A percentile compares a stretch with the other conserved stretches of the same genome.
Conservation (phyloP, 2,888 invertebrate species). For the Stenoptilia bipunctidactyla region DNA sequence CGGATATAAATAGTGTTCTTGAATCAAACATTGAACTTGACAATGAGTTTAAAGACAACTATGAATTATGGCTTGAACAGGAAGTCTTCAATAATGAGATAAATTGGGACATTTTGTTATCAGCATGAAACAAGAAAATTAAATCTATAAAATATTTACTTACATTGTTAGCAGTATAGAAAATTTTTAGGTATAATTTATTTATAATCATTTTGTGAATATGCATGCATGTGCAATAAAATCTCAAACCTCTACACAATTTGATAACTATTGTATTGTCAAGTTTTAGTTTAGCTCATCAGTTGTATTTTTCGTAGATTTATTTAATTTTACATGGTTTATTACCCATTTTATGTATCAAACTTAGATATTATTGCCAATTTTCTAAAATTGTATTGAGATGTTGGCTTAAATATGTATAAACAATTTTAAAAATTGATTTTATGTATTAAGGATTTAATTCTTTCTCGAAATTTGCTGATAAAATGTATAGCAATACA, state of each 20-base stretch:
- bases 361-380: not conserved
- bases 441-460: not conserved
- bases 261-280: not conserved
- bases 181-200: not conserved
- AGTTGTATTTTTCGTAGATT: not conserved
- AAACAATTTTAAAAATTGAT: not conserved
- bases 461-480: not conserved
- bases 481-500: not conserved
- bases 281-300: not conserved
- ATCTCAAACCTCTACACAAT: not conserved
- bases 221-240: constrained; percentile 1
- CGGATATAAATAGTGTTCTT: constrained; percentile 85
- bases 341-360: constrained; percentile 1
- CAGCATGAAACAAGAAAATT: constrained; percentile 26
- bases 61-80: constrained; percentile 95
- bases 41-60: constrained; percentile 93
- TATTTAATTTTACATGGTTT: not conserved
- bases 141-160: not conserved
- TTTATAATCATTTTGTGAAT: constrained; percentile 1
- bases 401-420: not conserved
- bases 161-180: not conserved
- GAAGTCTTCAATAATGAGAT: constrained; percentile 93
- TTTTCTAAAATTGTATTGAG: not conserved
- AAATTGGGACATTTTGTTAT: constrained; percentile 77
- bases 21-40: constrained; percentile 86